Conservation (phyloP, 1,140 invertebrate genomes). For the Eumaeus atala region DNA sequence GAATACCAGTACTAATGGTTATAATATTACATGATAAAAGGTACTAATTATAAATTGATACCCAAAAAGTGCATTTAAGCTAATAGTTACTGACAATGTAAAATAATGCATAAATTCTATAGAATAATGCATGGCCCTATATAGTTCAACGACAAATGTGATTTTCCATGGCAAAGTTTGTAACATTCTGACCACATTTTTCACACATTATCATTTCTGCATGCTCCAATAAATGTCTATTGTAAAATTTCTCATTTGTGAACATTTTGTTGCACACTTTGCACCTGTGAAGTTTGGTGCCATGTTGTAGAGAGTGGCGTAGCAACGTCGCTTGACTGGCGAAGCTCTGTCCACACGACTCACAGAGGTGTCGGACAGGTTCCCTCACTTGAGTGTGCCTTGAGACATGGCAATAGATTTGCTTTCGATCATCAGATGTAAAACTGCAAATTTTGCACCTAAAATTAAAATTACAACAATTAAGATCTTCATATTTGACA, state of each 20-base stretch:
- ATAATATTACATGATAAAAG: too few species aligned
- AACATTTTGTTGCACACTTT: slow-evolving; percentile 37
- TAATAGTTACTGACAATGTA: too few species aligned
- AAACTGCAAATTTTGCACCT: slow-evolving; percentile 59
- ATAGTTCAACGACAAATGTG: slow-evolving; percentile 38
- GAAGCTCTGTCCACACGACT: slow-evolving; percentile 54
- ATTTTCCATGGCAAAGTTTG: slow-evolving; percentile 31
- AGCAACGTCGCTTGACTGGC: slow-evolving; percentile 35
- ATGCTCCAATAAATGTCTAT: slow-evolving; percentile 41
- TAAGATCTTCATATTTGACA: too few species aligned
- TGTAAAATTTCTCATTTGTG: slow-evolving; percentile 23
- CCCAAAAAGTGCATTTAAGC: too few species aligned
- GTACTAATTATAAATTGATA: too few species aligned
- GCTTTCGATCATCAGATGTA: slow-evolving; percentile 38
- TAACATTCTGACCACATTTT: slow-evolving; percentile 46
- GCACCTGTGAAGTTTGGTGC: slow-evolving; percentile 26
- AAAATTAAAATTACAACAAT: slow-evolving; percentile 34
- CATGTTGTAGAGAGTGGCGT: slow-evolving; percentile 43
- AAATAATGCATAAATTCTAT: too few species aligned
- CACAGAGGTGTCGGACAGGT: slow-evolving; percentile 43
- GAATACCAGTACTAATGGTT: too few species aligned
- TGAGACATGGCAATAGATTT: slow-evolving; percentile 52
- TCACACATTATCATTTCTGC: slow-evolving; percentile 49
- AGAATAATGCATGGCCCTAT: too few species aligned
- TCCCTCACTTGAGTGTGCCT: slow-evolving; percentile 37